Evolutionary conservation across 2,888 invertebrate genomes (phyloP), one percentile per base, ranked within the genome.

Genomic region (Megalurothrips usitatus): DNA sequence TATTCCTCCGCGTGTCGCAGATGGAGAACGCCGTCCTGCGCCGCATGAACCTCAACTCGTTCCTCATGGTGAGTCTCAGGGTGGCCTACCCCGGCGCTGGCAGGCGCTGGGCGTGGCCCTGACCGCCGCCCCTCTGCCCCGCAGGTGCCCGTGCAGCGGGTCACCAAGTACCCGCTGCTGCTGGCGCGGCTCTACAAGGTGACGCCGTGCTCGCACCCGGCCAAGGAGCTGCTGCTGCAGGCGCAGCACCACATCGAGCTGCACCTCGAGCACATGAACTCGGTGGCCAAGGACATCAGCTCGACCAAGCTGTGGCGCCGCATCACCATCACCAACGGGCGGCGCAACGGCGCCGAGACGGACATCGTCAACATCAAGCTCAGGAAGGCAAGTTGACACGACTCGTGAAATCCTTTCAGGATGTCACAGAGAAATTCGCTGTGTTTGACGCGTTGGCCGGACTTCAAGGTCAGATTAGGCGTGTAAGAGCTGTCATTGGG

Each of bases 21-120:
- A 96, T 97, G 94, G 98, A 98, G 88, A 98, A 98, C 87, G 92
- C 95, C 28, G 94, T 96, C 83, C 89, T 98, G 84, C 90, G 98
- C 84, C 91, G 97, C 85, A 98, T 98, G 97, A 97, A 97, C 87
- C 90, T 98, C 79, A 96, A 97, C 88, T 97, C 98, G n/a, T 98
- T 98, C 88, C 91, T 98, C 81, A 98, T 98, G 97, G 97, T 96
- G 87, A 87, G 88, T 84, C n/a, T 78, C 34, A 8, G 75, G 75
- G 3, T 68, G n/a, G 26, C 26, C 26, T 68, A 43, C 34, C 34
- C 34, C 34, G 34, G 34, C 34, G 34, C 34, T 43, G 34, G 6
- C 2, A 2, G 34, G 34, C 34, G 34, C 6, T 43, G 34, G 34
- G 2, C 34, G 34, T 43, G n/a, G n/a, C n/a, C n/a, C n/a, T n/a